Base-by-base conservation (phyloP, 2,888 invertebrate species). In the Drosophila villosipedis region DNA sequence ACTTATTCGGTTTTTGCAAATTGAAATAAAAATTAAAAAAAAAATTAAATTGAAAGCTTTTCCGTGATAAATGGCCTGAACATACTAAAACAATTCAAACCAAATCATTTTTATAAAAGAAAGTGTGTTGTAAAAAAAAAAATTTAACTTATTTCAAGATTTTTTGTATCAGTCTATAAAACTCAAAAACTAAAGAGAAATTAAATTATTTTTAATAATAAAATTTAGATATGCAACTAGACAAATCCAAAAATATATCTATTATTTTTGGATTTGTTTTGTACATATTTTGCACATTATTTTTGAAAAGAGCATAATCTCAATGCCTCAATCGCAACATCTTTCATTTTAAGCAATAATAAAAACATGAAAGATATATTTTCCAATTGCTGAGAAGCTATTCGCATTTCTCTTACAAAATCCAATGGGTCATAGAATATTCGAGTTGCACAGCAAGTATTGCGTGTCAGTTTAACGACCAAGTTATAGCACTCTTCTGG, bases 401-500 rank as follows among this genome's bases (percentile, higher is more conserved):
- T 41, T n/a, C 14, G 25, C 9, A 47, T 0, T 12, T 33, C 22
- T 4, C 7, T 50, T 30, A 3, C 14, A 50, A 57, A 35, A 50
- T 5, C 28, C 12, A 4, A 41, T 28, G 28, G 14, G 22, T 35
- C 31, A 37, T 41, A 1, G 7, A 3, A 31, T 4, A 37, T 30
- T 43, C n/a, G n/a, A 54, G 19, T 19, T 16, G 28, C 9, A 14
- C 3, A 1, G 12, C 55, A 39, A 55, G n/a, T 33, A 33, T 41
- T 31, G 43, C 60, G 47, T 4, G 54, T 12, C 25, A 39, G 43
- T 58, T 52, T 65, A 47, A 59, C 39, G 30, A 25, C 61, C 22
- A 16, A 30, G 5, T 63, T 47, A 59, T 28, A 37, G 16, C 22
- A 60, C 25, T 59, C 53, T 73, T 85, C 68, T 64, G 33, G 60